phyloP scores from a whole-genome alignment of 2,797 vertebrate genomes.

The Heliangelus exortis region DNA sequence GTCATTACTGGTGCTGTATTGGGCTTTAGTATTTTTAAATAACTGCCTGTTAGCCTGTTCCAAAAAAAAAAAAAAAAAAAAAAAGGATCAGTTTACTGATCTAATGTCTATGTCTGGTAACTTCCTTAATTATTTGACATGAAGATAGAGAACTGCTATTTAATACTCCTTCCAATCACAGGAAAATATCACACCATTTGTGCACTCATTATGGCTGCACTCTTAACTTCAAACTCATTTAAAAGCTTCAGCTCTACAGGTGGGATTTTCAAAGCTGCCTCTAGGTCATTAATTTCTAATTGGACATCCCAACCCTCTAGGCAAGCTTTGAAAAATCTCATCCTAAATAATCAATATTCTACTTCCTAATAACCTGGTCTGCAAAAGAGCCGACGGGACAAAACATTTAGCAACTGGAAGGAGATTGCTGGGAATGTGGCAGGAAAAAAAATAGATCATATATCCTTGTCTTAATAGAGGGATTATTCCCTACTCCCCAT shows the following conservation, averaged over 20 bases:
- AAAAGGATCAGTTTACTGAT: background rate
- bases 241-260: slow-evolving; percentile 67
- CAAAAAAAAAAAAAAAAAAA: background rate
- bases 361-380: slow-evolving; percentile 62
- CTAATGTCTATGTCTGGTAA: slow-evolving; percentile 47
- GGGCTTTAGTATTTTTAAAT: background rate
- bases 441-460: background rate
- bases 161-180: slow-evolving; percentile 37
- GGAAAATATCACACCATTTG: slow-evolving; percentile 63
- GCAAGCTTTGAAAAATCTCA: slow-evolving; percentile 49
- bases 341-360: slow-evolving; percentile 68
- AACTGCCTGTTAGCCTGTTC: background rate
- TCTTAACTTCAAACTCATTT: slow-evolving; percentile 59
- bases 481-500: background rate
- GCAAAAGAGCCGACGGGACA: slow-evolving; percentile 54
- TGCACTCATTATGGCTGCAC: slow-evolving; percentile 28
- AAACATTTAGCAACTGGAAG: slow-evolving; percentile 58
- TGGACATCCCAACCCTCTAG: slow-evolving; percentile 36
- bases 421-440: slow-evolving; percentile 41
- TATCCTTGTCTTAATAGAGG: background rate
- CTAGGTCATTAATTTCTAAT: slow-evolving; percentile 67
- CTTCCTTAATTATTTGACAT: slow-evolving; percentile 44
- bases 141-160: slow-evolving; percentile 27
- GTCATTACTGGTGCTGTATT: background rate
- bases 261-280: slow-evolving; percentile 66